These are phyloP conservation scores for Dysdera silvatica DNA, from an alignment of 1,140 invertebrate species.

Conservation along the genomic window DNA sequence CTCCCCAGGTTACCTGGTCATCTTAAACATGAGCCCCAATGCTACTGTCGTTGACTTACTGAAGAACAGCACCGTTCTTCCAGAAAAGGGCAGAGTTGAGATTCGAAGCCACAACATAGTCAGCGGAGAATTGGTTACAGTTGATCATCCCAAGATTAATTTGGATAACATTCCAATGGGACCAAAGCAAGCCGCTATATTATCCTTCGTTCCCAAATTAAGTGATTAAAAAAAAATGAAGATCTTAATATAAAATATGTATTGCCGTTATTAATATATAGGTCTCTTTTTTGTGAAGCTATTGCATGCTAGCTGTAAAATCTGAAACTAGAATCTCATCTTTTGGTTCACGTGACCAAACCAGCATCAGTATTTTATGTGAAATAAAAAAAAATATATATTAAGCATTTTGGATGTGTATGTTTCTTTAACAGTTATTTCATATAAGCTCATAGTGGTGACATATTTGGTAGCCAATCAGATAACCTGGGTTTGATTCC, in stretches of 20 bases:
- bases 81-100: conserved; percentile 29
- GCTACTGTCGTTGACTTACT: conserved; percentile 12
- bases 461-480: too few species aligned
- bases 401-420: too few species aligned
- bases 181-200: conserved; percentile 31
- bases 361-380: too few species aligned
- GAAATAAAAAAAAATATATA: too few species aligned
- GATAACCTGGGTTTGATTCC: too few species aligned
- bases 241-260: background rate
- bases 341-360: too few species aligned
- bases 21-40: conserved; percentile 31
- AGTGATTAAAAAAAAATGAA: background rate
- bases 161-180: conserved; percentile 27
- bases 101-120: conserved; percentile 23
- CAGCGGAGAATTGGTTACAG: background rate
- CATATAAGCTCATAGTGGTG: too few species aligned
- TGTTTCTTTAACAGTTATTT: too few species aligned
- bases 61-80: conserved; percentile 36
- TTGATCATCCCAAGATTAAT: conserved; percentile 28
- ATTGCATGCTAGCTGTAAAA: too few species aligned
- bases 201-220: conserved; percentile 33
- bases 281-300: background rate
- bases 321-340: too few species aligned
- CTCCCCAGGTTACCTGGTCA: conserved; percentile 59
- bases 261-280: background rate